Conservation (phyloP, 2,113 vertebrate genomes). For the Prolemur simus region DNA sequence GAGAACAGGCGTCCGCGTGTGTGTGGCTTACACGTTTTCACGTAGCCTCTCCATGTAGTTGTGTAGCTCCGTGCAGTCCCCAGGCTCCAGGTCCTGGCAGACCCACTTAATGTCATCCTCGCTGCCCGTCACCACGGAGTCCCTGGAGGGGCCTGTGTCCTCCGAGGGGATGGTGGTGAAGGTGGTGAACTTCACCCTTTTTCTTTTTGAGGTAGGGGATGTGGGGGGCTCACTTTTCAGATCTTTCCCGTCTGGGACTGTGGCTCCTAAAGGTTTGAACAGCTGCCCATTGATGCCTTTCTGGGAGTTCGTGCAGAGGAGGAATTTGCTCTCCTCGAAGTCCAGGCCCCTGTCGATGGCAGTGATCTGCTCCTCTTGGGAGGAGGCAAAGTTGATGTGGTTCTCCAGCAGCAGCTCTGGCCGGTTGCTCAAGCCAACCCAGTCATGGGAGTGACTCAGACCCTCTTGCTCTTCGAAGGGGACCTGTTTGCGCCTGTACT, state of each 20-base stretch:
- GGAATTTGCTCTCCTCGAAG: constrained; percentile 88
- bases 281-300: constrained; percentile 78
- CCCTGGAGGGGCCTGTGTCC: constrained; percentile 82
- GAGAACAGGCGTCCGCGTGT: constrained; percentile 31
- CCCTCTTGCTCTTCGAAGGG: constrained; percentile 90
- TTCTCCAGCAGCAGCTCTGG: constrained; percentile 92
- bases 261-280: constrained; percentile 65
- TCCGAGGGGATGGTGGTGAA: constrained; percentile 89
- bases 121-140: constrained; percentile 80
- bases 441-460: constrained; percentile 92
- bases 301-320: constrained; percentile 73
- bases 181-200: constrained; percentile 96
- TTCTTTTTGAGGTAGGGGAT: constrained; percentile 96
- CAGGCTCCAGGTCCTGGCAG: constrained; percentile 88
- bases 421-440: constrained; percentile 94
- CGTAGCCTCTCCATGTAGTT: constrained; percentile 80
- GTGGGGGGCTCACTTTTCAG: constrained; percentile 86
- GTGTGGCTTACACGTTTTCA: constrained; percentile 75
- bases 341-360: constrained; percentile 89
- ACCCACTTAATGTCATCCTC: constrained; percentile 93
- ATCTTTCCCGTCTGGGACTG: constrained; percentile 72
- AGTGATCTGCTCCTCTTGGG: constrained; percentile 88
- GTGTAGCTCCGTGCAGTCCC: constrained; percentile 84
- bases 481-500: constrained; percentile 91
- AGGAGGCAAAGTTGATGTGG: constrained; percentile 85